Conservation (phyloP, 2,888 invertebrate genomes). For the Melanchra persicariae region DNA sequence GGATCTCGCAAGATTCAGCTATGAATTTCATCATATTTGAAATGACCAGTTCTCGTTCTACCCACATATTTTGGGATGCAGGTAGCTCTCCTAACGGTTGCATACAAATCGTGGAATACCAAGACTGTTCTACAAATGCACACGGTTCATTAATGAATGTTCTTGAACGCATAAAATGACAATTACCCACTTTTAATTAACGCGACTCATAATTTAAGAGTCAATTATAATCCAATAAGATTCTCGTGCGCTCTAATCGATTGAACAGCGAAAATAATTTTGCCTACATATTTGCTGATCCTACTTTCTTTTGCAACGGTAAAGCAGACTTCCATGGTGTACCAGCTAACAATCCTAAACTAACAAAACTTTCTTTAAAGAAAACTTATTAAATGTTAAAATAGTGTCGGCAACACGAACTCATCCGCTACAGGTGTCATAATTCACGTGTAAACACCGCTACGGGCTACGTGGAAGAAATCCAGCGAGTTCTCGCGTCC, state of each 20-base stretch:
- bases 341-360: conserved; percentile 62
- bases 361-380: conserved; percentile 72
- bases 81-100: conserved; percentile 47
- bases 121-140: conserved; percentile 40
- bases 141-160: conserved; percentile 49
- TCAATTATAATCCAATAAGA: conserved; percentile 82
- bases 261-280: conserved; percentile 75
- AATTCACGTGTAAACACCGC: conserved; percentile 88
- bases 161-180: conserved; percentile 50
- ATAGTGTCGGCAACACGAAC: conserved; percentile 66
- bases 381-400: conserved; percentile 69
- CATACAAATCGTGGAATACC: conserved; percentile 47
- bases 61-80: conserved; percentile 26
- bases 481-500: conserved; percentile 69
- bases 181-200: conserved; percentile 57
- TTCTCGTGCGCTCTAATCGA: conserved; percentile 74
- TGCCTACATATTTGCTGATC: conserved; percentile 75
- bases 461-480: conserved; percentile 85
- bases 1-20: background rate
- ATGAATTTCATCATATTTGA: conserved; percentile 19
- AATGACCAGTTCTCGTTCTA: conserved; percentile 10
- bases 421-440: conserved; percentile 80
- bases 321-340: conserved; percentile 70
- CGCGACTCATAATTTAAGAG: conserved; percentile 55
- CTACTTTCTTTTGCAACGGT: conserved; percentile 86